These are phyloP conservation scores for Ctena decussata DNA, from an alignment of 2,888 invertebrate genomes.

Conservation along the genomic window DNA sequence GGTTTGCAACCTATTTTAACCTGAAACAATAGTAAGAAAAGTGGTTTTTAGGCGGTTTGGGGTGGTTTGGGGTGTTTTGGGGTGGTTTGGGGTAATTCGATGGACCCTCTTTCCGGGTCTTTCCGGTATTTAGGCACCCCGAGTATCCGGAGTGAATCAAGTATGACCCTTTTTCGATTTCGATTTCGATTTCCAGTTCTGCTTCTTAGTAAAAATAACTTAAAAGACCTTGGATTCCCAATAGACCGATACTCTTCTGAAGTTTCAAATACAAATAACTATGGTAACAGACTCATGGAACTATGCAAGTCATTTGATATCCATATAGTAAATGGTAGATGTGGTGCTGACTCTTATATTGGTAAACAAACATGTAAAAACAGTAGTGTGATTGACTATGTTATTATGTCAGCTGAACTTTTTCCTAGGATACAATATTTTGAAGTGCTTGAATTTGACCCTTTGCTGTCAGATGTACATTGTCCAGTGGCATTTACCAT, in stretches of 20 bases:
- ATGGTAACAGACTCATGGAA: background rate
- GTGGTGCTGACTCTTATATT: background rate
- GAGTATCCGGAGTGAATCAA: too few relatives aligned
- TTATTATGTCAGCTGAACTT: slow-evolving; percentile 1
- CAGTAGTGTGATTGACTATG: slow-evolving; percentile 9
- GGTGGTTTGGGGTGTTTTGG: too few relatives aligned
- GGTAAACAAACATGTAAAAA: background rate
- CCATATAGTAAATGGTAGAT: slow-evolving; percentile 1
- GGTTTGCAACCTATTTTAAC: too few relatives aligned
- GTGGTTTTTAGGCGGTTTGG: too few relatives aligned
- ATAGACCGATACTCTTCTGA: background rate
- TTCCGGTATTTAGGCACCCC: too few relatives aligned
- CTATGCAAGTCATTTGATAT: slow-evolving; percentile 2
- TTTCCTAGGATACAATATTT: slow-evolving; percentile 10
- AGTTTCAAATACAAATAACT: background rate
- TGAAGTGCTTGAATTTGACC: slow-evolving; percentile 2
- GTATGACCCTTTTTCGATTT: too few relatives aligned
- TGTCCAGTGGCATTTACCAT: background rate
- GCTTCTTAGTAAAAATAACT: background rate
- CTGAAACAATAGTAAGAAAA: too few relatives aligned
- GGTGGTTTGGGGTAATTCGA: too few relatives aligned
- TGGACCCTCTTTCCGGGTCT: too few relatives aligned
- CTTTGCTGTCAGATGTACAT: background rate
- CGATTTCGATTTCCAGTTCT: too few relatives aligned
- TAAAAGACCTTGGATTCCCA: background rate